Conservation (phyloP, 2,797 vertebrate genomes). For the Hoplostethus atlanticus region DNA sequence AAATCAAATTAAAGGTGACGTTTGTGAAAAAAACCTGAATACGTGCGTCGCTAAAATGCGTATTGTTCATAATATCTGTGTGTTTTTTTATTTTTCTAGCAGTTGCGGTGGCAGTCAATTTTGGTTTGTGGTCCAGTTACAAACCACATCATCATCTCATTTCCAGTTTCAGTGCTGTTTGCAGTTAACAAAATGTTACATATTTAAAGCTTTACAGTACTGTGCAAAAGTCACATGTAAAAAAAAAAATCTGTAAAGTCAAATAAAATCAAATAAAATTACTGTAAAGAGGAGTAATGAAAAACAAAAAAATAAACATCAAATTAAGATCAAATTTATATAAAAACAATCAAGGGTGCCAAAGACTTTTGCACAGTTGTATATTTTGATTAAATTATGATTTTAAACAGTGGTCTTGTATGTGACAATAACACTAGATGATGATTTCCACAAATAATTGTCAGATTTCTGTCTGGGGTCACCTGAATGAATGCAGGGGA, state of each 20-base stretch:
- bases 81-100: slow-evolving; percentile 31
- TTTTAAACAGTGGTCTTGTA: slow-evolving; percentile 12
- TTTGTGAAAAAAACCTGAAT: slow-evolving; percentile 24
- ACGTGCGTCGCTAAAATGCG: slow-evolving; percentile 35
- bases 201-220: slow-evolving; percentile 32
- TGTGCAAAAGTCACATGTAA: slow-evolving; percentile 16
- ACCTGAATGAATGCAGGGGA: slow-evolving; percentile 31
- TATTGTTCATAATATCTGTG: slow-evolving; percentile 44
- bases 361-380: no score
- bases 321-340: no score
- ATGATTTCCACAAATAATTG: slow-evolving; percentile 1
- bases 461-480: slow-evolving; percentile 1
- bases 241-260: neutral
- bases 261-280: no score
- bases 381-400: no score
- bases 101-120: slow-evolving; percentile 42
- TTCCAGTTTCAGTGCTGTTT: slow-evolving; percentile 34
- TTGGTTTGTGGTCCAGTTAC: slow-evolving; percentile 52
- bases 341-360: no score
- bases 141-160: slow-evolving; percentile 47
- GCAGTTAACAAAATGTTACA: slow-evolving; percentile 19
- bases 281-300: no score
- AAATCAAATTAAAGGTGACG: slow-evolving; percentile 1
- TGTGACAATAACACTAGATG: neutral
- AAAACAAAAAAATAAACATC: no score